These are phyloP conservation scores for Anarsia innoxiella DNA, from an alignment of 2,888 invertebrate species.

Conservation along the genomic window DNA sequence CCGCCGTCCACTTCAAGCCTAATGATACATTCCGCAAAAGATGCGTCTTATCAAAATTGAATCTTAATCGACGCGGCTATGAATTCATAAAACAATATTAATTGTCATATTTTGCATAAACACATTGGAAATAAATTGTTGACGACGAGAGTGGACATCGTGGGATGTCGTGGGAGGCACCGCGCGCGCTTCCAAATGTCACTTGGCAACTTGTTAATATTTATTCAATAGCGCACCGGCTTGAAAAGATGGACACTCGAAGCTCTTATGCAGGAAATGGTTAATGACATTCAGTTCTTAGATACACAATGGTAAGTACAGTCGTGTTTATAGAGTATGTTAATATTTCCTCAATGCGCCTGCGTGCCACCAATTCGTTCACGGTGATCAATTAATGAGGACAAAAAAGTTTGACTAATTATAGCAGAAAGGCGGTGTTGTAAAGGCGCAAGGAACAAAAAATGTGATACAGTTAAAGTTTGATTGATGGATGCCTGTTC, in stretches of 20 bases:
- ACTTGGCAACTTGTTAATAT: conserved; percentile 68
- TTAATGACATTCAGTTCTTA: conserved; percentile 67
- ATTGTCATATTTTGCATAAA: conserved; percentile 65
- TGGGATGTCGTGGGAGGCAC: conserved; percentile 48
- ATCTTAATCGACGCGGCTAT: conserved; percentile 63
- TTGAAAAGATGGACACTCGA: conserved; percentile 60
- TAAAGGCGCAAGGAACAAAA: conserved; percentile 50
- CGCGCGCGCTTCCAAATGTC: conserved; percentile 56
- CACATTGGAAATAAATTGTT: conserved; percentile 57
- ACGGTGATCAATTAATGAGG: conserved; percentile 55
- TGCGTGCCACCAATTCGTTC: conserved; percentile 25
- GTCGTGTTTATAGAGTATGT: conserved; percentile 36
- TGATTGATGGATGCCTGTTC: conserved; percentile 61
- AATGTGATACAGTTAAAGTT: conserved; percentile 69
- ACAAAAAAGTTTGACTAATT: conserved; percentile 67
- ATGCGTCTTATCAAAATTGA: conserved; percentile 59
- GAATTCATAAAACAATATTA: conserved; percentile 65
- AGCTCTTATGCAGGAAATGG: conserved; percentile 60
- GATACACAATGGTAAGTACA: conserved; percentile 39
- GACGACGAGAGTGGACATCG: conserved; percentile 41
- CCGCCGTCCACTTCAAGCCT: conserved; percentile 36
- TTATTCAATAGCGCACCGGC: conserved; percentile 62
- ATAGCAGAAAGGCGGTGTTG: conserved; percentile 40
- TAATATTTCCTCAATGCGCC: conserved; percentile 46
- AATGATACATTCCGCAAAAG: conserved; percentile 54